phyloP scores from a whole-genome alignment of 2,797 vertebrate genomes.

The Hydrolagus colliei region DNA sequence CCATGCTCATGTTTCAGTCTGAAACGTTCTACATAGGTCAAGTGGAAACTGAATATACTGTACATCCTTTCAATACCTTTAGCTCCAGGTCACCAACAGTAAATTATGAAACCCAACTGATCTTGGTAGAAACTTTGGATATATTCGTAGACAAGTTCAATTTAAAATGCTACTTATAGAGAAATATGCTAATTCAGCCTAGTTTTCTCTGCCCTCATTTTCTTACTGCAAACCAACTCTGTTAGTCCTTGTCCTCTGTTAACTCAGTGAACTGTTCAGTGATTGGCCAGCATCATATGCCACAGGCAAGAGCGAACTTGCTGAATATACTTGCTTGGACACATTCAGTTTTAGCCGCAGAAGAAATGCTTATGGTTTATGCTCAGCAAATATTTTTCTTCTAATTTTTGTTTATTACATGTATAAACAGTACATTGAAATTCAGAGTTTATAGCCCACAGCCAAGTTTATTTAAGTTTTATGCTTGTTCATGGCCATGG shows the following conservation, averaged over 20 bases:
- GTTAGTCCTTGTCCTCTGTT: conserved; percentile 6
- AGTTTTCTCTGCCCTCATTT: not conserved
- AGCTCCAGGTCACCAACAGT: not conserved
- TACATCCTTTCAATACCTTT: not conserved
- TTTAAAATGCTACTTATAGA: too few relatives aligned
- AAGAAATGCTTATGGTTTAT: not conserved
- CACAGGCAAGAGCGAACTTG: not conserved
- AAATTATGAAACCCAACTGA: not conserved
- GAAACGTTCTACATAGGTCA: not conserved
- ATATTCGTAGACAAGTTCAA: not conserved
- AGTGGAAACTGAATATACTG: not conserved
- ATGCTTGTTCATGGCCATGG: too few relatives aligned
- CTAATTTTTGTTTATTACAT: not conserved
- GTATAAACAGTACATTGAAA: not conserved
- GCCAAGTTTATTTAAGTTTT: too few relatives aligned
- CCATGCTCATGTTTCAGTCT: not conserved
- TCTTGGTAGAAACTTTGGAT: not conserved
- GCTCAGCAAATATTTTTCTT: too few relatives aligned
- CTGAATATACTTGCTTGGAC: not conserved
- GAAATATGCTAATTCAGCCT: not conserved
- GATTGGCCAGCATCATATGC: not conserved
- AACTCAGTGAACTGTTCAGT: conserved; percentile 24
- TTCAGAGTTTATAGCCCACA: not conserved
- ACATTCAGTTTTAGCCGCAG: not conserved
- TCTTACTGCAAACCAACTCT: not conserved